Base-by-base conservation (phyloP, 2,888 invertebrate genomes). In the Epinotia brunnichana region DNA sequence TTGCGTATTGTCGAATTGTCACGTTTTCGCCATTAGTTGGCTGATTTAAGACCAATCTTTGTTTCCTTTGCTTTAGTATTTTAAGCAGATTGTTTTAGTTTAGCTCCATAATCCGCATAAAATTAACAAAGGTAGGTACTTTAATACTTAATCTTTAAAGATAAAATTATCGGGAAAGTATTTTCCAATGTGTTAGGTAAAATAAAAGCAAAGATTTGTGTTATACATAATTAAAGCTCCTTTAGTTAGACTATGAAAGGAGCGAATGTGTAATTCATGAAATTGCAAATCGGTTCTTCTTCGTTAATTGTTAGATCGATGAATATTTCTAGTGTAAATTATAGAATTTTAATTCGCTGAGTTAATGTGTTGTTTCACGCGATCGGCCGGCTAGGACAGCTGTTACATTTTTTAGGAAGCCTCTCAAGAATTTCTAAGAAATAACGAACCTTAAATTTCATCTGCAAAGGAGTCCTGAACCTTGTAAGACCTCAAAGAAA, bases 381-480 rank as follows among this genome's bases (percentile, higher is more conserved):
- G 61, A 73, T 61, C 64, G 57, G 75, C 77, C 81, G 81, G 80
- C 78, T 84, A 85, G 76, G 78, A 78, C 70, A 54, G 70, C 64
- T 59, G 59, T 48, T 79, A 77, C 79, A 80, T 83, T 84, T 82
- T n/a, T 82, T 79, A 76, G 78, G 64, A 39, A 17, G 64, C 64
- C 51, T 56, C 39, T 41, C 11, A 56, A 41, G 41, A 39, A 21
- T 54, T 39, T 19, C 39, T 39, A 39, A 39, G 21, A 39, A 66
- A 66, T 21, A n/a, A 53, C 64, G 35, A 54, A 53, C 54, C 54
- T 54, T 35, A 39, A 9, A 53, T 17, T 53, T 53, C 2, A 11
- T 13, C 2, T 54, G 29, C 15, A 64, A 39, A 64, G 64, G 35
- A 17, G 39, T 21, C 64, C 35, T 19, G 19, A 61, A 21, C 9